These are phyloP conservation scores for Papilio polytes DNA, from an alignment of 1,140 invertebrate genomes.

Conservation along the genomic window DNA sequence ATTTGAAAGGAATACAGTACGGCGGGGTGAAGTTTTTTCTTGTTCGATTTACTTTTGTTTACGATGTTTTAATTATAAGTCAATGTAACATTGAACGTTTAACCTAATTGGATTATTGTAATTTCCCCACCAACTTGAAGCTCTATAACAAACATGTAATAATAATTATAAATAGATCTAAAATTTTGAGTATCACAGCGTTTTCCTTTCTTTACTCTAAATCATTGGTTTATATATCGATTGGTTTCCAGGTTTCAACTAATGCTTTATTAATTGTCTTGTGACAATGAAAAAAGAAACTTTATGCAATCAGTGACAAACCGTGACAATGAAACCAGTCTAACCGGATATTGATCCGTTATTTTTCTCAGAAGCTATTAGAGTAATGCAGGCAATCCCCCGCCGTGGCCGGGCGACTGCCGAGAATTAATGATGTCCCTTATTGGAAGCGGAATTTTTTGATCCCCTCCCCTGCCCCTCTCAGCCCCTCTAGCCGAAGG, in stretches of 20 bases:
- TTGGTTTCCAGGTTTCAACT: too few relatives aligned
- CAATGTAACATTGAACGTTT: neutral
- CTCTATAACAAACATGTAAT: too few relatives aligned
- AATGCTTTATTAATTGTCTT: neutral
- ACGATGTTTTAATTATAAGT: constrained; percentile 41
- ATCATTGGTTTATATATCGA: too few relatives aligned
- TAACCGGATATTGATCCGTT: constrained; percentile 73
- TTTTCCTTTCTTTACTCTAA: too few relatives aligned
- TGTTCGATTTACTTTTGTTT: constrained; percentile 47
- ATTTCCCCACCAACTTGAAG: too few relatives aligned
- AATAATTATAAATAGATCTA: too few relatives aligned
- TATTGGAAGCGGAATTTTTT: constrained; percentile 82
- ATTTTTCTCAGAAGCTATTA: constrained; percentile 78
- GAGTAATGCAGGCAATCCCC: constrained; percentile 73
- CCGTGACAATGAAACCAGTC: constrained; percentile 54
- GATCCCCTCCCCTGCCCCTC: constrained; percentile 60
- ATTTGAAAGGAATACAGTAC: constrained; percentile 75
- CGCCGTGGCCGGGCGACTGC: constrained; percentile 59
- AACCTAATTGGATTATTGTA: too few relatives aligned
- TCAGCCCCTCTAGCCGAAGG: constrained; percentile 49
- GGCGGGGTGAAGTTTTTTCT: constrained; percentile 52
- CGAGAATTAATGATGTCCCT: constrained; percentile 82
- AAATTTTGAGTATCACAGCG: too few relatives aligned
- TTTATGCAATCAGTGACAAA: constrained; percentile 53
- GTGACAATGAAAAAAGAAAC: constrained; percentile 17